Conservation (phyloP, 2,797 vertebrate species). For the Acanthornis magna region DNA sequence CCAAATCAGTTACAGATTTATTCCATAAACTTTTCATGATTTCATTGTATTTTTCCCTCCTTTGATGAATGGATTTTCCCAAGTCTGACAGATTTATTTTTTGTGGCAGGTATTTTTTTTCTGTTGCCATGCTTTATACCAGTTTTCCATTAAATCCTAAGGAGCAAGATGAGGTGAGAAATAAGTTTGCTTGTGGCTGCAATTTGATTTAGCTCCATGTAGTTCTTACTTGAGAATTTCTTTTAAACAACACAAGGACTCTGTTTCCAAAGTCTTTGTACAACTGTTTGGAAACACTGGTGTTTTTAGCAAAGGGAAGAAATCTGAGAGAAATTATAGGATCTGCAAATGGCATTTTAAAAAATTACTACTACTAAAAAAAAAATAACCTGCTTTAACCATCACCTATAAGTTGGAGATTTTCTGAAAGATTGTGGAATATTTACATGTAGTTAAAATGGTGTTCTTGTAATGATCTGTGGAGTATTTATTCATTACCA, state of each 20-base stretch:
- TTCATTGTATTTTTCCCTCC: constrained; percentile 56
- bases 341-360: constrained; percentile 64
- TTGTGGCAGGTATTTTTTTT: constrained; percentile 63
- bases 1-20: constrained; percentile 67
- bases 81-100: constrained; percentile 72
- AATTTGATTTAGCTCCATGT: constrained; percentile 56
- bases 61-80: constrained; percentile 70
- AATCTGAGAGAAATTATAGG: constrained; percentile 18
- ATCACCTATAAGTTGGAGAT: constrained; percentile 65
- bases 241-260: constrained; percentile 9
- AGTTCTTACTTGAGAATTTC: constrained; percentile 20
- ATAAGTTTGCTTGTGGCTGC: constrained; percentile 66
- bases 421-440: constrained; percentile 62
- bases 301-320: constrained; percentile 65
- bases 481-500: constrained; percentile 67
- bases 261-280: constrained; percentile 21
- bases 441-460: constrained; percentile 61
- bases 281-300: constrained; percentile 62
- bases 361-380: constrained; percentile 44
- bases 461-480: constrained; percentile 51
- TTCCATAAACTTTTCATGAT: constrained; percentile 56
- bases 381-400: constrained; percentile 58
- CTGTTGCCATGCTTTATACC: constrained; percentile 64
- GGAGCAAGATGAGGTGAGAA: constrained; percentile 73
- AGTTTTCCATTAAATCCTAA: constrained; percentile 68